Percentiles rank a stretch among this genome's conserved stretches.
Evolutionary conservation across 2,888 invertebrate genomes (phyloP).

Genomic region (Drosophila maculinotata): DNA sequence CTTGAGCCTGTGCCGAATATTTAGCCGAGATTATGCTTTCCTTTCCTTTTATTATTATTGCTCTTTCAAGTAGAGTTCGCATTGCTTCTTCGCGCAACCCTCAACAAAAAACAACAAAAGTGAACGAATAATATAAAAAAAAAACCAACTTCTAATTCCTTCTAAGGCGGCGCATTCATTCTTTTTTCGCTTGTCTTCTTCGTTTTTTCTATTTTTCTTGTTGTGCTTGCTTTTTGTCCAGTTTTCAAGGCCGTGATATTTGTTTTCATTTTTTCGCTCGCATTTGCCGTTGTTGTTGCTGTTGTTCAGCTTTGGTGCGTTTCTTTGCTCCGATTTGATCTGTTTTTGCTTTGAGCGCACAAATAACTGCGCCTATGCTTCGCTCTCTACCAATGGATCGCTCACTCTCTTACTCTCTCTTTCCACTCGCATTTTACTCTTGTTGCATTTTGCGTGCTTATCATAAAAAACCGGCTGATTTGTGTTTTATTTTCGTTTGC

Average conservation of each 20-base stretch:
- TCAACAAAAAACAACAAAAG: conserved; percentile 16
- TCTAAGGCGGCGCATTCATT: conserved; percentile 28
- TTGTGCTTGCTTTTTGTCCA: conserved; percentile 49
- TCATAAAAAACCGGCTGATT: conserved; percentile 47
- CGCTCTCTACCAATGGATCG: no score
- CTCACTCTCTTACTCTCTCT: conserved; percentile 2
- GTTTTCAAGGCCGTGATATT: conserved; percentile 69
- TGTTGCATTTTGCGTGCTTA: conserved; percentile 38
- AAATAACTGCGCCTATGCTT: conserved; percentile 19
- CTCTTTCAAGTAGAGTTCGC: conserved; percentile 30
- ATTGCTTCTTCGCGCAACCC: conserved; percentile 40
- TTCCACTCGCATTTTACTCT: conserved; percentile 1
- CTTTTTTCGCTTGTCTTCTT: conserved; percentile 29
- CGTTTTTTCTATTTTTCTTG: conserved; percentile 22
- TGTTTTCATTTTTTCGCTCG: conserved; percentile 53
- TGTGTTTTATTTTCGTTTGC: conserved; percentile 25
- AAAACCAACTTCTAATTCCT: conserved; percentile 48
- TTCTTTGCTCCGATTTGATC: conserved; percentile 34
- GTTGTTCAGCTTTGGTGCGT: conserved; percentile 15
- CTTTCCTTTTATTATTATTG: conserved; percentile 12
- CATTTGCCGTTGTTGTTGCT: conserved; percentile 31
- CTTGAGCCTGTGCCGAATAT: conserved; percentile 43
- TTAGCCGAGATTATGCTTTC: conserved; percentile 40
- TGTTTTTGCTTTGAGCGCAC: conserved; percentile 13
- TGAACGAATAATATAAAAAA: conserved; percentile 3